Evolutionary conservation across 2,113 vertebrate genomes (phyloP).

Genomic region (Oncorhynchus gorbuscha): DNA sequence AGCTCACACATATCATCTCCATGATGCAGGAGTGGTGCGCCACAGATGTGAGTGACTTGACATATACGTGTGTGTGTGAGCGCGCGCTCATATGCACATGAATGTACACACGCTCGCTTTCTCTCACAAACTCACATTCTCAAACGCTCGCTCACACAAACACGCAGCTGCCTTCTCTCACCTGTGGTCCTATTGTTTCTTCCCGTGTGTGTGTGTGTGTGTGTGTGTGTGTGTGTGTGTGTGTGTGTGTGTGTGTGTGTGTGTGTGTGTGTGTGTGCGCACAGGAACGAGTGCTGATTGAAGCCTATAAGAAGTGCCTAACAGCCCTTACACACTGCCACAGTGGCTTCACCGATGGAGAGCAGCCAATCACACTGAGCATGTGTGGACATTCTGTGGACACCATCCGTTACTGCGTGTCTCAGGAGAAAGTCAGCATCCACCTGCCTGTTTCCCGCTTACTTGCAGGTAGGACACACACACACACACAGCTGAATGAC

Average conservation of each 20-base stretch:
- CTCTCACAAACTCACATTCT: too few relatives aligned
- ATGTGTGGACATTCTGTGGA: conserved; percentile 92
- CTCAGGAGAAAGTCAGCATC: conserved; percentile 97
- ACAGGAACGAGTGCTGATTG: conserved; percentile 90
- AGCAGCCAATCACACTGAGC: conserved; percentile 89
- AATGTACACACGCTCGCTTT: too few relatives aligned
- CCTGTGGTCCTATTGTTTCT: not conserved
- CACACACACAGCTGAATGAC: too few relatives aligned
- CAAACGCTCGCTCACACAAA: not conserved
- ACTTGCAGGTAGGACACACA: conserved; percentile 82
- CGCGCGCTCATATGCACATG: too few relatives aligned
- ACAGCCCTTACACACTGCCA: conserved; percentile 86
- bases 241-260: not conserved
- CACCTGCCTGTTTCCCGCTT: conserved; percentile 94
- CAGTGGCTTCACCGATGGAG: conserved; percentile 87
- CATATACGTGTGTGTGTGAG: too few relatives aligned
- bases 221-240: conserved; percentile 4
- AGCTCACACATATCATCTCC: conserved; percentile 93
- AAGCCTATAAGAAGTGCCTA: conserved; percentile 93
- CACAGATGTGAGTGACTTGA: conserved; percentile 81
- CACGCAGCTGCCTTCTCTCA: not conserved
- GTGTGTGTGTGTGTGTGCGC: not conserved
- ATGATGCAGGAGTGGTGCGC: conserved; percentile 99
- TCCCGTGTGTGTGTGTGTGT: not conserved
- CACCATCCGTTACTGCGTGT: conserved; percentile 94